A percentile compares a stretch with the other conserved stretches of the same genome.
Conservation (phyloP, 2,113 vertebrate species). For the Anarhynchus alexandrinus region DNA sequence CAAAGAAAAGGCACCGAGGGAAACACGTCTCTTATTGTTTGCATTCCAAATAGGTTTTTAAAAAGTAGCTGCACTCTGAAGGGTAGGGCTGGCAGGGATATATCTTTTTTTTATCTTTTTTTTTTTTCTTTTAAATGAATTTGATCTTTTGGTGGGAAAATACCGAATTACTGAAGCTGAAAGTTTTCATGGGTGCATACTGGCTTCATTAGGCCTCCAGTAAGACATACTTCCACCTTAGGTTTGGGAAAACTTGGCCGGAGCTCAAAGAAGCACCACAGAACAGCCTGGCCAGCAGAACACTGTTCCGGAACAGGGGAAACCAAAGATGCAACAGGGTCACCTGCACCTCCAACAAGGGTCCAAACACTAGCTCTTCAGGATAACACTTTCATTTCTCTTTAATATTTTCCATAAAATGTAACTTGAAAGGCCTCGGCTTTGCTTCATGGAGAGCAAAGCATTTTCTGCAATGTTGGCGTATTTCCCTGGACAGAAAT, state of each 20-base stretch:
- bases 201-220: background rate
- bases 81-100: background rate
- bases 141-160: background rate
- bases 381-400: background rate
- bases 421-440: background rate
- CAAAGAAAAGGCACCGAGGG: background rate
- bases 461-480: background rate
- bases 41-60: background rate
- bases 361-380: background rate
- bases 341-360: background rate
- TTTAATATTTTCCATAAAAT: background rate
- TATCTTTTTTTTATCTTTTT: background rate
- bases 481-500: background rate
- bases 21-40: background rate
- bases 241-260: background rate
- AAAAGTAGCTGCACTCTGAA: background rate
- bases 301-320: background rate
- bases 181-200: background rate
- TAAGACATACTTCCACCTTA: background rate
- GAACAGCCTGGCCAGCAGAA: background rate
- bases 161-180: background rate
- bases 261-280: background rate
- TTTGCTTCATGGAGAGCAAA: background rate
- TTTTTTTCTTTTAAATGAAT: background rate
- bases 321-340: background rate